These are phyloP conservation scores for Probaryconus sp. DNA, from an alignment of 1,140 invertebrate genomes.

Conservation along the genomic window DNA sequence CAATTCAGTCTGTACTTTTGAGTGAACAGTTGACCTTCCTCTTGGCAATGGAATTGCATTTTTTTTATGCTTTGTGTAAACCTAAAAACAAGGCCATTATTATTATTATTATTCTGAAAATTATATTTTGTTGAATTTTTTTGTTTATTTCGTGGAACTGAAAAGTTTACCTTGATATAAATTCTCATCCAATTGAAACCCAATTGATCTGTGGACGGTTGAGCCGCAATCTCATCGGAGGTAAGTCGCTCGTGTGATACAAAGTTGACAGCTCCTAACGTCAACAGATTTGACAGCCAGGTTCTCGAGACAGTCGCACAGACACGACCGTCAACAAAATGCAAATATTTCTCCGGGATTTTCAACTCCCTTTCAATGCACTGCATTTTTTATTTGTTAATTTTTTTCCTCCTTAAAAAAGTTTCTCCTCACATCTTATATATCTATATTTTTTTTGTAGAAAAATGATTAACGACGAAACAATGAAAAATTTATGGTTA, in stretches of 20 bases:
- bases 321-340: slow-evolving; percentile 68
- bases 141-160: slow-evolving; percentile 1
- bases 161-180: slow-evolving; percentile 69
- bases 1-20: slow-evolving; percentile 81
- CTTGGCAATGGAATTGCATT: slow-evolving; percentile 86
- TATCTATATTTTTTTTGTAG: too few relatives aligned
- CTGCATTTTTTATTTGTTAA: too few relatives aligned
- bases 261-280: slow-evolving; percentile 68
- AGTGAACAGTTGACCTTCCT: slow-evolving; percentile 78
- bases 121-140: slow-evolving; percentile 13
- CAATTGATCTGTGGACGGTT: slow-evolving; percentile 70
- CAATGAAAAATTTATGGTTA: too few relatives aligned
- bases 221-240: slow-evolving; percentile 73
- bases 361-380: slow-evolving; percentile 66
- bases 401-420: too few relatives aligned
- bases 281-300: slow-evolving; percentile 70
- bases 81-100: slow-evolving; percentile 72
- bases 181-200: slow-evolving; percentile 70
- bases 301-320: slow-evolving; percentile 69
- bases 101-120: slow-evolving; percentile 1
- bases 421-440: too few relatives aligned
- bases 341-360: slow-evolving; percentile 72
- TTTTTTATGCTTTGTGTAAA: slow-evolving; percentile 82
- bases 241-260: slow-evolving; percentile 69
- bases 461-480: too few relatives aligned